Conservation (phyloP, 2,888 invertebrate genomes). For the Acronicta psi region DNA sequence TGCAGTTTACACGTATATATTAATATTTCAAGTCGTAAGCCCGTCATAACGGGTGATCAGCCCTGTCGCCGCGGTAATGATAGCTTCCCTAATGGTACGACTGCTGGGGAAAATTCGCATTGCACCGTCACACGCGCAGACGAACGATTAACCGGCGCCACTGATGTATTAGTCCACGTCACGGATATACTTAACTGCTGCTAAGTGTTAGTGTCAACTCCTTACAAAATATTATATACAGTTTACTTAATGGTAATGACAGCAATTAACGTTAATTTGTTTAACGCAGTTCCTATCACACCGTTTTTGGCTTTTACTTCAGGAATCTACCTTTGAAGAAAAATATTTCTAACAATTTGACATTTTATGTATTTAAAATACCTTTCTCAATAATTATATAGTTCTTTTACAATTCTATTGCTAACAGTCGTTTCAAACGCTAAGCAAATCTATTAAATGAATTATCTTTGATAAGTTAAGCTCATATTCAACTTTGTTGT, state of each 20-base stretch:
- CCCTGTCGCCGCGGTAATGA: constrained; percentile 85
- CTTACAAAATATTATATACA: constrained; percentile 48
- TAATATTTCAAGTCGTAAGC: constrained; percentile 67
- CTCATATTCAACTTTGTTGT: constrained; percentile 60
- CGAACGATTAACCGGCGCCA: constrained; percentile 82
- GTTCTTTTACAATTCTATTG: constrained; percentile 5
- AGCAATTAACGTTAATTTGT: constrained; percentile 28
- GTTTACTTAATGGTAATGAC: constrained; percentile 35
- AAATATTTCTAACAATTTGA: background rate
- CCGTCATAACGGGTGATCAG: constrained; percentile 73
- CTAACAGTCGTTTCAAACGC: constrained; percentile 5
- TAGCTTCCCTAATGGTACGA: constrained; percentile 82
- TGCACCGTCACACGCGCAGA: constrained; percentile 82
- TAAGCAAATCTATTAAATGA: constrained; percentile 29
- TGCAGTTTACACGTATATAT: constrained; percentile 64
- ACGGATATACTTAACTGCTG: constrained; percentile 74
- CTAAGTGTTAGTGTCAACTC: constrained; percentile 67
- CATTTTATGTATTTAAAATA: background rate
- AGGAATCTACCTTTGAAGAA: background rate
- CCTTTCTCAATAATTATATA: constrained; percentile 1
- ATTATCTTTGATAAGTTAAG: constrained; percentile 22
- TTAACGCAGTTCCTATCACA: constrained; percentile 6
- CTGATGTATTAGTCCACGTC: constrained; percentile 81
- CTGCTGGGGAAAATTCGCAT: constrained; percentile 81
- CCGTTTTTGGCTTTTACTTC: constrained; percentile 10